These are phyloP conservation scores for Thelaira solivaga DNA, from an alignment of 2,888 invertebrate genomes.

Conservation along the genomic window DNA sequence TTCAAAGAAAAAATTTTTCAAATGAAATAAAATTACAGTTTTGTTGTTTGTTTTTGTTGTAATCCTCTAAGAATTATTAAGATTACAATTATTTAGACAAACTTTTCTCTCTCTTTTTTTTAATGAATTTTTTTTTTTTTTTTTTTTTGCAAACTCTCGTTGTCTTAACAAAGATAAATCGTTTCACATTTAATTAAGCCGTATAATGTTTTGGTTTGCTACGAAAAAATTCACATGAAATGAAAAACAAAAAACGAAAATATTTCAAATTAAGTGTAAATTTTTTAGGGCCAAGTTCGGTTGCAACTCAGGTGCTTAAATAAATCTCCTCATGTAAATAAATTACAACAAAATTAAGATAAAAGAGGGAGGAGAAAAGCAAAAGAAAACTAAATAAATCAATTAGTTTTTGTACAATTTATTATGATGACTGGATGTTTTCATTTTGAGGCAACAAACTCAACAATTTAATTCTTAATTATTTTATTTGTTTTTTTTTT, in stretches of 20 bases:
- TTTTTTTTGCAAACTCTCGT: background rate
- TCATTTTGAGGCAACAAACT: too few relatives aligned
- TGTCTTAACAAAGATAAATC: conserved; percentile 25
- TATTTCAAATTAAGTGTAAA: conserved; percentile 46
- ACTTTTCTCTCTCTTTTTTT: background rate
- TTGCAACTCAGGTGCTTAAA: conserved; percentile 12
- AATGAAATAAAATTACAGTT: background rate
- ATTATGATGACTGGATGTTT: too few relatives aligned
- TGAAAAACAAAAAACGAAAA: too few relatives aligned
- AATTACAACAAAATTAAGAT: background rate
- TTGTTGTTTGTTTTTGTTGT: background rate
- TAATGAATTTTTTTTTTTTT: background rate
- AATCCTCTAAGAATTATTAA: conserved; percentile 4
- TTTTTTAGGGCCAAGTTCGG: background rate
- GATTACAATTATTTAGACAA: background rate
- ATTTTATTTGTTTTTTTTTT: too few relatives aligned
- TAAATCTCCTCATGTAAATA: background rate
- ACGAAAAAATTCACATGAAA: too few relatives aligned
- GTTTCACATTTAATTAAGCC: conserved; percentile 49
- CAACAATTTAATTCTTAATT: too few relatives aligned
- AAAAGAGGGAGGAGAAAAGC: background rate
- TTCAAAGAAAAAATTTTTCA: background rate
- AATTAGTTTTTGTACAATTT: too few relatives aligned
- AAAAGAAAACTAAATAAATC: conserved; percentile 7
- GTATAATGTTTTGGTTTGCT: conserved; percentile 36